Evolutionary conservation across 2,888 invertebrate species (phyloP).

Genomic region (Falcaria lacertinaria): DNA sequence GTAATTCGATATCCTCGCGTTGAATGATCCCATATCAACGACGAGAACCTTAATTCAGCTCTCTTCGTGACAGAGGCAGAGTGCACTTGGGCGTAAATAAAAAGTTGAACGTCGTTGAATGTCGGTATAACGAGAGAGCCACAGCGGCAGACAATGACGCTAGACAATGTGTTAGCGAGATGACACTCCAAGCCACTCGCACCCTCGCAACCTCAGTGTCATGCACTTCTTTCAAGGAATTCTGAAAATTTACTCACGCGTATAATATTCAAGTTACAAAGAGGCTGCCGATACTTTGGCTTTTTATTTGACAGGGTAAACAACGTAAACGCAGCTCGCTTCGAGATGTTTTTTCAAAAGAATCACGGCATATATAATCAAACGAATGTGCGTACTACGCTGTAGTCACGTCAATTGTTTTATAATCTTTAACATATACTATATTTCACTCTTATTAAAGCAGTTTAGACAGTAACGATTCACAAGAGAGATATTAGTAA

Average conservation of each 20-base stretch:
- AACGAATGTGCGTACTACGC: no score
- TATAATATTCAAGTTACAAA: conserved; percentile 11
- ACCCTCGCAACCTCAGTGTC: conserved; percentile 45
- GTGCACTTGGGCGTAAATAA: conserved; percentile 79
- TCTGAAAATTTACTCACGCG: conserved; percentile 18
- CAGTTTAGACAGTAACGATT: background rate
- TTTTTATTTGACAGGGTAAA: background rate
- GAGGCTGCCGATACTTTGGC: background rate
- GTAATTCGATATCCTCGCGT: conserved; percentile 75
- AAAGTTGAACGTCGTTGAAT: conserved; percentile 75
- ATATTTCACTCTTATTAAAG: background rate
- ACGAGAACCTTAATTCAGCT: conserved; percentile 75
- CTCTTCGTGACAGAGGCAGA: conserved; percentile 67
- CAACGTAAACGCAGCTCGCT: background rate
- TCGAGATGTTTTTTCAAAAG: no score
- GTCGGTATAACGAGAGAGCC: conserved; percentile 65
- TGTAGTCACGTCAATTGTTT: no score
- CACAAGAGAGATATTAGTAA: conserved; percentile 13
- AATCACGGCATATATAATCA: no score
- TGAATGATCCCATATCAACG: conserved; percentile 79
- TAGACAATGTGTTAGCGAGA: conserved; percentile 73
- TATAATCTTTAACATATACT: no score
- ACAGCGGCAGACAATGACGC: conserved; percentile 64
- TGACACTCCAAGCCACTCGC: conserved; percentile 63
- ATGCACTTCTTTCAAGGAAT: conserved; percentile 30